These are phyloP conservation scores for Pomacea maculata DNA, from an alignment of 1,140 invertebrate species.

Conservation along the genomic window DNA sequence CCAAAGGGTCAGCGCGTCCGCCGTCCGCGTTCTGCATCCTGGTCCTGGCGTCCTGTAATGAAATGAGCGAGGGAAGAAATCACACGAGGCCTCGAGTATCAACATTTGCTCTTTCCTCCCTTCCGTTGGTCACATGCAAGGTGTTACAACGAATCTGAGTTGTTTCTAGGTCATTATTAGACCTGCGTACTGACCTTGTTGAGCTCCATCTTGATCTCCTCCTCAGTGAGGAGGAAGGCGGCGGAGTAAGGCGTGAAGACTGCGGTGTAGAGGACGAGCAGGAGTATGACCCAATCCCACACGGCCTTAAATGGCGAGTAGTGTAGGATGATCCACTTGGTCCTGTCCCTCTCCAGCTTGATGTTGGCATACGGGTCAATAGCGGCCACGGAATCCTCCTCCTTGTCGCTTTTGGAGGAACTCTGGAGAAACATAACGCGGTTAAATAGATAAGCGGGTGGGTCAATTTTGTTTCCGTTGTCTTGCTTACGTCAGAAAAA, in stretches of 20 bases:
- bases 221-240: conserved; percentile 93
- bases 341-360: conserved; percentile 36
- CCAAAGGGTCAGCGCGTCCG: conserved; percentile 58
- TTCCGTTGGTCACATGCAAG: too few species aligned
- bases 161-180: too few species aligned
- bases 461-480: too few species aligned
- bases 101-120: too few species aligned
- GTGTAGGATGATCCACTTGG: conserved; percentile 85
- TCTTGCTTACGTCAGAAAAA: too few species aligned
- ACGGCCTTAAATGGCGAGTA: conserved; percentile 99
- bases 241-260: conserved; percentile 99
- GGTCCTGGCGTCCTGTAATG: conserved; percentile 11
- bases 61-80: too few species aligned
- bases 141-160: too few species aligned
- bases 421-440: conserved; percentile 3
- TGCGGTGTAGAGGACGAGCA: conserved; percentile 97
- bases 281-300: conserved; percentile 98
- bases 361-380: conserved; percentile 32
- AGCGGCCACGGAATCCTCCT: conserved; percentile 12
- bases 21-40: conserved; percentile 42
- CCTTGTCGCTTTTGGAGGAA: conserved; percentile 23
- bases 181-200: conserved; percentile 39
- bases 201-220: conserved; percentile 59
- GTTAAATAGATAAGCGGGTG: not conserved
- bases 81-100: too few species aligned